Conservation (phyloP, 2,113 vertebrate species). For the Aegotheles bennettii region DNA sequence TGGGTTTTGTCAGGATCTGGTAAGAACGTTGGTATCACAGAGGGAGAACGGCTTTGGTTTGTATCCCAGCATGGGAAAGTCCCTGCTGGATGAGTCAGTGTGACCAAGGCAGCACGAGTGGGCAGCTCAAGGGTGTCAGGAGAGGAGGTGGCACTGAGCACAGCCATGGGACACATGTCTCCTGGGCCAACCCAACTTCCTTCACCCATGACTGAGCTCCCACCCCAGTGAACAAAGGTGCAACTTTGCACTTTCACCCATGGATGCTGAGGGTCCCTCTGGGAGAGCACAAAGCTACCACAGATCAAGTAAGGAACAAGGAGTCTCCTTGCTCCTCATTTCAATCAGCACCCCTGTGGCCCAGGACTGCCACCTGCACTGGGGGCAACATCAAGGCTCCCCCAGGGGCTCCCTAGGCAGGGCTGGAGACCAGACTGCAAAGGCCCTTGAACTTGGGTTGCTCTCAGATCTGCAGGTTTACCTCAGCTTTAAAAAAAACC, state of each 20-base stretch:
- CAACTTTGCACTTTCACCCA: neutral
- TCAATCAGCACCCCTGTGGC: accelerated
- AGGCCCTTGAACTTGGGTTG: neutral
- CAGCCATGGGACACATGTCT: accelerated
- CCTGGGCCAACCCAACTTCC: neutral
- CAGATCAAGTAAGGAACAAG: accelerated
- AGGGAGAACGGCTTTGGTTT: neutral
- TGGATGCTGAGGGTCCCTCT: accelerated
- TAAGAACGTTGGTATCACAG: accelerated
- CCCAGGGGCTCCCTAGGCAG: neutral
- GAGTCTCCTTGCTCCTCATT: neutral
- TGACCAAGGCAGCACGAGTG: neutral
- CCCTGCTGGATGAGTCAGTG: neutral
- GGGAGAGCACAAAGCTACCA: accelerated
- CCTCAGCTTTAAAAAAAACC: neutral
- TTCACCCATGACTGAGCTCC: neutral
- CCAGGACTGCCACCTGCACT: accelerated
- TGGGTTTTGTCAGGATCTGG: accelerated
- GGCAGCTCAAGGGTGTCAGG: accelerated
- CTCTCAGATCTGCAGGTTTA: neutral
- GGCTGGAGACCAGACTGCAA: neutral
- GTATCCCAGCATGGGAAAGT: neutral
- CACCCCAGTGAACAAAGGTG: accelerated
- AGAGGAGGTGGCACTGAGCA: neutral
- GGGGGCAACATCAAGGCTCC: accelerated